A percentile compares a stretch with the other conserved stretches of the same genome.
These are phyloP conservation scores for Sinocyclocheilus rhinocerous DNA, from an alignment of 2,113 vertebrate genomes.

Conservation along the genomic window DNA sequence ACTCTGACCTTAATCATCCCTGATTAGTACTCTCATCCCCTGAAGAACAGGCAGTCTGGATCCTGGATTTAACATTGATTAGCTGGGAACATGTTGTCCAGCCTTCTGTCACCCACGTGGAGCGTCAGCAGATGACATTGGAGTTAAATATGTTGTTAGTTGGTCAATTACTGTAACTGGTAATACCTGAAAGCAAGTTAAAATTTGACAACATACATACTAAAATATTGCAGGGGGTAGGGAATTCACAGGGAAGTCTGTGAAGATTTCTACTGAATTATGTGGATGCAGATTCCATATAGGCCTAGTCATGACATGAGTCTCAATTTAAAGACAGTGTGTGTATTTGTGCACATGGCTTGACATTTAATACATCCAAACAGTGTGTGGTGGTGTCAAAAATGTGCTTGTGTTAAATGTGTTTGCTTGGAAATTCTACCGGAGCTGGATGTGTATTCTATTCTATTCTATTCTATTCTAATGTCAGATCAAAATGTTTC, in stretches of 20 bases:
- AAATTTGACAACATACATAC: too few relatives aligned
- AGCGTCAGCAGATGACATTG: neutral
- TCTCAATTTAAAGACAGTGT: too few relatives aligned
- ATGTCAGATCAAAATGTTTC: neutral
- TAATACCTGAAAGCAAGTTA: too few relatives aligned
- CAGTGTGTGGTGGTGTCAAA: neutral
- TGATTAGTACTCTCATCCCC: conserved; percentile 51
- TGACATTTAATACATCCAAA: neutral
- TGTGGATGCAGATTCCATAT: too few relatives aligned
- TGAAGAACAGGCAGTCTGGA: conserved; percentile 42
- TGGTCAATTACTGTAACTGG: neutral
- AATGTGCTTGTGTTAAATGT: neutral
- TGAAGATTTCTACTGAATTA: too few relatives aligned
- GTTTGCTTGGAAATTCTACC: neutral
- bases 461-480: neutral
- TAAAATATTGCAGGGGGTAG: too few relatives aligned
- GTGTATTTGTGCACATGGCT: neutral
- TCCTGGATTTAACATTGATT: conserved; percentile 51
- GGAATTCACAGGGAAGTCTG: too few relatives aligned
- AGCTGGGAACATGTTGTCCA: conserved; percentile 36
- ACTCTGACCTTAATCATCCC: conserved; percentile 55
- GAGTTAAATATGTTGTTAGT: neutral
- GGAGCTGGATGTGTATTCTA: too few relatives aligned
- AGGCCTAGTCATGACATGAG: too few relatives aligned
- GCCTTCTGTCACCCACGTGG: conserved; percentile 33